Evolutionary conservation across 2,888 invertebrate genomes (phyloP).

Genomic region (Azorinus chamasolen): DNA sequence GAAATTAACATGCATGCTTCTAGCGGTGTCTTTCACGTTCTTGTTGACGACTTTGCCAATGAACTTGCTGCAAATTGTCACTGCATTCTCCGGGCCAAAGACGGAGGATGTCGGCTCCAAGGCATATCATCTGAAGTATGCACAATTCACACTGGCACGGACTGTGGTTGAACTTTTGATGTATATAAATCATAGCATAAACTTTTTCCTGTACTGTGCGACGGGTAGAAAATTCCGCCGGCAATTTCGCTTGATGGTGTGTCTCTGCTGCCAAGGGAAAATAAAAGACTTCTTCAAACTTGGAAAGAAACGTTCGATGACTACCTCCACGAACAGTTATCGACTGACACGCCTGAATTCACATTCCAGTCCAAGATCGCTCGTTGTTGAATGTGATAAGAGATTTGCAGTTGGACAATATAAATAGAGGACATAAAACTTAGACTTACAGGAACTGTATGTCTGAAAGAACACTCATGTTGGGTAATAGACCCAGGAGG

Average conservation of each 20-base stretch:
- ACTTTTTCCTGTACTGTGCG: constrained; percentile 81
- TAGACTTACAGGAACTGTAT: no score
- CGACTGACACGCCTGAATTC: constrained; percentile 46
- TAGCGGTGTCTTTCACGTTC: constrained; percentile 84
- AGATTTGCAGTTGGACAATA: constrained; percentile 8
- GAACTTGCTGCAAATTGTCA: constrained; percentile 76
- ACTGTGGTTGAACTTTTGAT: constrained; percentile 82
- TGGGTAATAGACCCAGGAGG: no score
- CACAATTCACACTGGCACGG: constrained; percentile 72
- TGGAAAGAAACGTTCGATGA: neutral
- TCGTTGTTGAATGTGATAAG: constrained; percentile 50
- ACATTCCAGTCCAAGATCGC: constrained; percentile 29
- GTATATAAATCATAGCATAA: constrained; percentile 84
- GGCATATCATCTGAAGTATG: constrained; percentile 51
- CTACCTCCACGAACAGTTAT: constrained; percentile 25
- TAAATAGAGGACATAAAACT: no score
- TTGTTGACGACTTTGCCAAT: constrained; percentile 83
- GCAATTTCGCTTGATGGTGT: constrained; percentile 65
- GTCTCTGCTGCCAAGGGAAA: constrained; percentile 50
- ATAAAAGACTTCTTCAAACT: constrained; percentile 13
- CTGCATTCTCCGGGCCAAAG: constrained; percentile 60
- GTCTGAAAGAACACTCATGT: no score
- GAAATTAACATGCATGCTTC: constrained; percentile 83
- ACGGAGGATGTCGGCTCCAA: constrained; percentile 36
- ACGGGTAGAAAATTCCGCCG: constrained; percentile 77